Conservation (phyloP, 2,797 vertebrate species). For the Tenualosa thibaudeaui region DNA sequence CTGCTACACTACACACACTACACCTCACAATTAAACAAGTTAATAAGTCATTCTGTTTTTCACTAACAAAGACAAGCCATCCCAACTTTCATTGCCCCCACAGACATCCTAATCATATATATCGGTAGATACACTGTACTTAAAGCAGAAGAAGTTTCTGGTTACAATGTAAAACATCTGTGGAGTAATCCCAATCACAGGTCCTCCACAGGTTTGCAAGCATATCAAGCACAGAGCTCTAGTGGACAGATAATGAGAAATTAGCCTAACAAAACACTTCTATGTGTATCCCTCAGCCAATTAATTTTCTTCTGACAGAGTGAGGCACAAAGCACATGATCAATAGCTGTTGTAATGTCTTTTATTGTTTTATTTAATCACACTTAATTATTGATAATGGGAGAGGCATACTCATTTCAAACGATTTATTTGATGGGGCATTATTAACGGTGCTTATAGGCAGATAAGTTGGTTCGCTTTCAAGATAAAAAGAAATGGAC, state of each 20-base stretch:
- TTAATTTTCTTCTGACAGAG: constrained; percentile 44
- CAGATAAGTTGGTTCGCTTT: constrained; percentile 71
- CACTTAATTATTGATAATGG: constrained; percentile 60
- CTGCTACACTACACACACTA: background rate
- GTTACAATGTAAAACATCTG: background rate
- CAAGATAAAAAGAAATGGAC: constrained; percentile 75
- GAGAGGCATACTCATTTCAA: constrained; percentile 69
- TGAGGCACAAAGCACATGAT: constrained; percentile 44
- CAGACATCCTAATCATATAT: background rate
- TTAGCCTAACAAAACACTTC: constrained; percentile 44
- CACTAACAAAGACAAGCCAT: background rate
- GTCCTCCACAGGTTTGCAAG: background rate
- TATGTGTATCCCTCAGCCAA: constrained; percentile 44
- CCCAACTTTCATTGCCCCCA: background rate
- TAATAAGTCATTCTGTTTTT: background rate
- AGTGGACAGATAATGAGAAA: constrained; percentile 18
- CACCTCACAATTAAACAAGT: background rate
- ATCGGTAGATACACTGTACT: background rate
- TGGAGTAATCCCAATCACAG: background rate
- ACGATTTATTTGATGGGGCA: constrained; percentile 74
- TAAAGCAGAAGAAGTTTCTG: background rate
- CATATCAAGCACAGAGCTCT: background rate
- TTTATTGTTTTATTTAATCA: constrained; percentile 57
- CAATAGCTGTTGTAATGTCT: constrained; percentile 29
- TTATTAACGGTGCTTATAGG: constrained; percentile 71